Conservation (phyloP, 2,113 vertebrate genomes). For the Microcebus griseorufus region DNA sequence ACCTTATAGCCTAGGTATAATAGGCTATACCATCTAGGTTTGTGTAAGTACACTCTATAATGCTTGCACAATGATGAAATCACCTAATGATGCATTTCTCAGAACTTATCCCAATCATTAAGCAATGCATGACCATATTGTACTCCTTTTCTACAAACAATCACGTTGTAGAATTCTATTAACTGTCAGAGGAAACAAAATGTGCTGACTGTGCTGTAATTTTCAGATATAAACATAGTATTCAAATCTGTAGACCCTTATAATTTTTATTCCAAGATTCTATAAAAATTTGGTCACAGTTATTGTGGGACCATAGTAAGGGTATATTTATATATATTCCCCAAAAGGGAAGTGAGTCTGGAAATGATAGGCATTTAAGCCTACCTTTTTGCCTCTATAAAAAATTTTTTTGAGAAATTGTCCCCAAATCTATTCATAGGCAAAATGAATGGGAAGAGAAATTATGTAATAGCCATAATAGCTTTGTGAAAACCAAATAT, state of each 20-base stretch:
- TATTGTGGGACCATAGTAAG: neutral
- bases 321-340: neutral
- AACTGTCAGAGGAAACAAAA: constrained; percentile 50
- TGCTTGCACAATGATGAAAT: neutral
- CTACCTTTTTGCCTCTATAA: neutral
- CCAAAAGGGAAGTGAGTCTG: neutral
- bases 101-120: neutral
- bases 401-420: neutral
- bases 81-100: neutral
- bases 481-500: neutral
- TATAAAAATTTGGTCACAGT: constrained; percentile 42
- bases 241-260: constrained; percentile 9
- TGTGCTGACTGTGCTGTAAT: neutral
- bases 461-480: neutral
- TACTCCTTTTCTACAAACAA: neutral
- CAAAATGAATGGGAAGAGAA: neutral
- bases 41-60: neutral
- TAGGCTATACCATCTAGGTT: neutral
- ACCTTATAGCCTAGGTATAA: no score
- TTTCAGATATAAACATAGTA: constrained; percentile 36
- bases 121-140: neutral
- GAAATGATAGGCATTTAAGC: neutral
- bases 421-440: neutral
- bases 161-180: neutral
- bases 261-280: constrained; percentile 36